A percentile compares a stretch with the other conserved stretches of the same genome.
These are phyloP conservation scores for Palythoa grandis DNA, from an alignment of 92 coral and sea anemone genomes.

Conservation along the genomic window DNA sequence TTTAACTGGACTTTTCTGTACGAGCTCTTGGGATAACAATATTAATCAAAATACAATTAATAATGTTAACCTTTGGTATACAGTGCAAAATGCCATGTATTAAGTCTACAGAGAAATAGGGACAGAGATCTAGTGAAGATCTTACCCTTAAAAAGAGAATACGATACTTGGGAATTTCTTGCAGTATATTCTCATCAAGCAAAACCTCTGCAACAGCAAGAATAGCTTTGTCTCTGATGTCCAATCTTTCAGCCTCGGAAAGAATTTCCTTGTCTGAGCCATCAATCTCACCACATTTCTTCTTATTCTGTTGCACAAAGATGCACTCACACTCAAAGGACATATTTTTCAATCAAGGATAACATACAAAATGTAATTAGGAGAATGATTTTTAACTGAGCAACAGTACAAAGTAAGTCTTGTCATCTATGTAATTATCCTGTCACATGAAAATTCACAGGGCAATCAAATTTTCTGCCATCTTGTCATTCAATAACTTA, in stretches of 20 bases:
- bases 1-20: too few relatives aligned
- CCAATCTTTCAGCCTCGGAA: conserved; percentile 97
- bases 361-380: too few relatives aligned
- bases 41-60: too few relatives aligned
- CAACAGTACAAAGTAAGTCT: too few relatives aligned
- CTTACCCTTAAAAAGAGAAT: conserved; percentile 86
- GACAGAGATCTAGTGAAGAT: neutral
- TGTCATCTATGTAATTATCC: too few relatives aligned
- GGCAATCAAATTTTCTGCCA: too few relatives aligned
- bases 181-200: conserved; percentile 84
- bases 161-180: conserved; percentile 85
- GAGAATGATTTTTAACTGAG: too few relatives aligned
- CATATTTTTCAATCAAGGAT: neutral
- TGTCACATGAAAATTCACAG: too few relatives aligned
- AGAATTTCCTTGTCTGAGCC: conserved; percentile 72
- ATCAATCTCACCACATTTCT: conserved; percentile 65
- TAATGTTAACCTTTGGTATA: too few relatives aligned
- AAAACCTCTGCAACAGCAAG: conserved; percentile 92
- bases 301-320: conserved; percentile 63
- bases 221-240: conserved; percentile 93
- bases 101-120: neutral
- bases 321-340: neutral
- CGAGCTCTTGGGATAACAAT: too few relatives aligned
- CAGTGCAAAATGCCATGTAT: too few relatives aligned
- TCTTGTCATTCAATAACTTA: too few relatives aligned